Percentiles rank a stretch among this genome's conserved stretches.
phyloP scores from a whole-genome alignment of 2,888 invertebrate species.

The Noctua janthina region DNA sequence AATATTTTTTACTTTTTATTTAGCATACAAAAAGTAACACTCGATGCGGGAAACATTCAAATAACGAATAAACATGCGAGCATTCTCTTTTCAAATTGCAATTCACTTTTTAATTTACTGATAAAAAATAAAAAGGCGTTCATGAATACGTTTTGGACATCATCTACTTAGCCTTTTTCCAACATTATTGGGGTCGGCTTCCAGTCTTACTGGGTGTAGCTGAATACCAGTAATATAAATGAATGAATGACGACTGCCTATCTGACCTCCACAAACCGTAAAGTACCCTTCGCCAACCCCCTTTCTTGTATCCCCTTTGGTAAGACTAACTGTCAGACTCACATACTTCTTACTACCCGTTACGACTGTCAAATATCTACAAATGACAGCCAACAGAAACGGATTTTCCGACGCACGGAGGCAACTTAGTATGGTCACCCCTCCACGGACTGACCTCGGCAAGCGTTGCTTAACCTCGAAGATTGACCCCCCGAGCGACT shows the following conservation, averaged over 20 bases:
- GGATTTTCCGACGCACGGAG: background rate
- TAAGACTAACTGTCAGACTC: background rate
- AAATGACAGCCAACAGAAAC: too few relatives aligned
- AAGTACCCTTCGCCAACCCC: too few relatives aligned
- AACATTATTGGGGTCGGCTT: background rate
- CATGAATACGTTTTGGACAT: slow-evolving; percentile 3
- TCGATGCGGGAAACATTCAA: slow-evolving; percentile 25
- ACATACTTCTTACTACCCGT: background rate
- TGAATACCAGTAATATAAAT: background rate
- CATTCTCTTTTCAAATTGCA: slow-evolving; percentile 34
- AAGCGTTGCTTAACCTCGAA: too few relatives aligned
- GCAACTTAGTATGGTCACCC: too few relatives aligned
- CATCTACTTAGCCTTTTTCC: background rate
- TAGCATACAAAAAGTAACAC: slow-evolving; percentile 27
- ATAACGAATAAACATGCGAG: slow-evolving; percentile 35
- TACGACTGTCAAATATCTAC: background rate
- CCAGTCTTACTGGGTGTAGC: background rate
- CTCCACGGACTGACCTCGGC: too few relatives aligned
- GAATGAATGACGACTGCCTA: background rate
- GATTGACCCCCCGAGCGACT: too few relatives aligned
- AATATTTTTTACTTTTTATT: slow-evolving; percentile 24
- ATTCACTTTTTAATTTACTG: slow-evolving; percentile 35
- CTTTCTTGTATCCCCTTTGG: background rate
- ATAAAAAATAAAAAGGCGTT: slow-evolving; percentile 24
- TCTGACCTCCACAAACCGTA: background rate